phyloP scores from a whole-genome alignment of 2,797 vertebrate genomes.

The Cynopterus sphinx region DNA sequence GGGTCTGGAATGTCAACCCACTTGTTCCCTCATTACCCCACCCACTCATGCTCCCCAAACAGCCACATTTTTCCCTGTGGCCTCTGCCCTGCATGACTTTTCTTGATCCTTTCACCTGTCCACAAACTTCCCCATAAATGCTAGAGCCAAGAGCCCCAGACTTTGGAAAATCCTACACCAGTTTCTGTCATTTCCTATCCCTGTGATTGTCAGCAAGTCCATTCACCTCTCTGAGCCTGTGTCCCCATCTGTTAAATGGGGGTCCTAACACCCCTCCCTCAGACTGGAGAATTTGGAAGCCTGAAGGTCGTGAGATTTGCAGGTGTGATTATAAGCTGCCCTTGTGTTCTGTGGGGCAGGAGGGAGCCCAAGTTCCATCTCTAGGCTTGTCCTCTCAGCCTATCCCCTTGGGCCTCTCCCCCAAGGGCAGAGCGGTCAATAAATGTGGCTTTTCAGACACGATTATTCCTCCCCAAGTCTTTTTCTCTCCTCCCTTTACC shows the following conservation, averaged over 20 bases:
- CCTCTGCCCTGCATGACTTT: no score
- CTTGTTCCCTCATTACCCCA: neutral
- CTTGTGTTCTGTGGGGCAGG: neutral
- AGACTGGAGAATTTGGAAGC: neutral
- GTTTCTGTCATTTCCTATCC: neutral
- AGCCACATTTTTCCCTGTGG: neutral
- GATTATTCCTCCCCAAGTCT: neutral
- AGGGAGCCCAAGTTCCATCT: neutral
- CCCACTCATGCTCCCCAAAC: neutral
- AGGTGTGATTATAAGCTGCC: neutral
- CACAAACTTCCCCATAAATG: no score
- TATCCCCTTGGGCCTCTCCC: neutral
- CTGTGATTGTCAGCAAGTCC: neutral
- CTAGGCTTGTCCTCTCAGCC: no score
- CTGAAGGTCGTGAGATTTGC: neutral
- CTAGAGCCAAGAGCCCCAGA: neutral
- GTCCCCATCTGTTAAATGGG: neutral
- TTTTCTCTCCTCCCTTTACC: neutral
- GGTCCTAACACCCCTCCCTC: neutral
- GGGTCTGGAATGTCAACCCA: neutral
- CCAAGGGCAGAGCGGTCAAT: neutral
- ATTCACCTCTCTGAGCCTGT: neutral
- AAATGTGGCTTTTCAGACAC: neutral
- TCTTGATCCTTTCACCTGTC: neutral
- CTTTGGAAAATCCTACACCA: neutral